Percentiles rank a stretch among this genome's conserved stretches.
Evolutionary conservation across 2,888 invertebrate species (phyloP).

Genomic region (Griposia aprilina): DNA sequence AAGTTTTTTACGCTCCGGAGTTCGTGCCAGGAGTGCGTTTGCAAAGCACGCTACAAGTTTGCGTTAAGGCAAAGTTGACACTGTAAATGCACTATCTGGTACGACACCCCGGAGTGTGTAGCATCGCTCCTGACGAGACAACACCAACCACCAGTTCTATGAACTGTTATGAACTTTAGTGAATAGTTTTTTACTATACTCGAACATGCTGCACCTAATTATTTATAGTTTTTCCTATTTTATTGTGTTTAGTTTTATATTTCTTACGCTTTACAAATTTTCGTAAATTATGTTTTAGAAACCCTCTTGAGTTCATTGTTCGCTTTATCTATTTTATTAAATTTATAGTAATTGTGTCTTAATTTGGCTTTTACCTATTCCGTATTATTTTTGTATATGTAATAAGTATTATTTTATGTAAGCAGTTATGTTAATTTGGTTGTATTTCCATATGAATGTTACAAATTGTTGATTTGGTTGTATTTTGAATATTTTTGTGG

Average conservation of each 20-base stretch:
- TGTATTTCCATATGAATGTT: slow-evolving; percentile 58
- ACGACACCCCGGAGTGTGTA: slow-evolving; percentile 96
- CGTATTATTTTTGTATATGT: slow-evolving; percentile 60
- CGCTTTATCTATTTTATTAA: slow-evolving; percentile 58
- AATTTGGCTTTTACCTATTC: slow-evolving; percentile 60
- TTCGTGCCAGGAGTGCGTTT: slow-evolving; percentile 99
- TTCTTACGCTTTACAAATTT: slow-evolving; percentile 59
- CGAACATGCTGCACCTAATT: slow-evolving; percentile 52
- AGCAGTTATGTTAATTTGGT: slow-evolving; percentile 58
- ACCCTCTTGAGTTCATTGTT: slow-evolving; percentile 61
- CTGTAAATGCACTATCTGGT: slow-evolving; percentile 99
- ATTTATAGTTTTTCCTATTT: slow-evolving; percentile 58
- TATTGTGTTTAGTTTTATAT: slow-evolving; percentile 60
- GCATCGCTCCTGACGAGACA: slow-evolving; percentile 84
- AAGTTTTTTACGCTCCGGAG: slow-evolving; percentile 92
- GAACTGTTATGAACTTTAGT: slow-evolving; percentile 83
- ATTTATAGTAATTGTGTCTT: slow-evolving; percentile 57
- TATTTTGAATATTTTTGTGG: slow-evolving; percentile 67
- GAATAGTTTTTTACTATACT: slow-evolving; percentile 64
- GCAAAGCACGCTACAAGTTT: slow-evolving; percentile 92
- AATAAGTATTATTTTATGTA: slow-evolving; percentile 64
- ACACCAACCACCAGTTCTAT: slow-evolving; percentile 75
- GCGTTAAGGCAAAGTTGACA: slow-evolving; percentile 90
- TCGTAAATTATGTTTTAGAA: slow-evolving; percentile 56
- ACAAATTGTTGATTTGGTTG: slow-evolving; percentile 66